Percentiles rank a stretch among this genome's conserved stretches.
phyloP scores from a whole-genome alignment of 2,888 invertebrate species.

The Therioaphis trifolii region DNA sequence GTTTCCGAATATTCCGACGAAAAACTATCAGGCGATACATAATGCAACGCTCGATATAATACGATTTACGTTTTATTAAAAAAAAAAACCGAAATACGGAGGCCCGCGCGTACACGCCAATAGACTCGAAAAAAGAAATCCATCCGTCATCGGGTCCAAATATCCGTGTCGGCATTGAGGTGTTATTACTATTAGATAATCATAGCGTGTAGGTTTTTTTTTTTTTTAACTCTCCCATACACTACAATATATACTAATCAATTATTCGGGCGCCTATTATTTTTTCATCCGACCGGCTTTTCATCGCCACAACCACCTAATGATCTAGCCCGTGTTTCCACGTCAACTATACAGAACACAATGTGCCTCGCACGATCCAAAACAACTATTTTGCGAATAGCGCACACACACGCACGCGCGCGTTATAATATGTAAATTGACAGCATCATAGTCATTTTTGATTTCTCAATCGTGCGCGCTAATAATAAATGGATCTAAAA shows the following conservation, averaged over 20 bases:
- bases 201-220: conserved; percentile 43
- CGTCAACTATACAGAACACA: neutral
- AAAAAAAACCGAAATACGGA: neutral
- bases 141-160: conserved; percentile 57
- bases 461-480: neutral
- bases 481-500: neutral
- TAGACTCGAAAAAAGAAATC: conserved; percentile 26
- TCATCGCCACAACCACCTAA: conserved; percentile 25
- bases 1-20: conserved; percentile 4
- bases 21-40: no score
- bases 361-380: conserved; percentile 1
- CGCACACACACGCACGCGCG: neutral
- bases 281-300: conserved; percentile 8
- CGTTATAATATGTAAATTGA: no score
- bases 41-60: no score
- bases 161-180: conserved; percentile 57
- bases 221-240: no score
- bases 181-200: conserved; percentile 55
- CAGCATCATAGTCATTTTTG: conserved; percentile 13
- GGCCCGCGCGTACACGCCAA: neutral
- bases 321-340: conserved; percentile 7
- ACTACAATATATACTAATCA: conserved; percentile 33
- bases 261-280: conserved; percentile 47
- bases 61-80: no score
- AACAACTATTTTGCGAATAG: conserved; percentile 18